A percentile compares a stretch with the other conserved stretches of the same genome.
These are phyloP conservation scores for Carterocephalus palaemon DNA, from an alignment of 2,888 invertebrate species.

Conservation along the genomic window DNA sequence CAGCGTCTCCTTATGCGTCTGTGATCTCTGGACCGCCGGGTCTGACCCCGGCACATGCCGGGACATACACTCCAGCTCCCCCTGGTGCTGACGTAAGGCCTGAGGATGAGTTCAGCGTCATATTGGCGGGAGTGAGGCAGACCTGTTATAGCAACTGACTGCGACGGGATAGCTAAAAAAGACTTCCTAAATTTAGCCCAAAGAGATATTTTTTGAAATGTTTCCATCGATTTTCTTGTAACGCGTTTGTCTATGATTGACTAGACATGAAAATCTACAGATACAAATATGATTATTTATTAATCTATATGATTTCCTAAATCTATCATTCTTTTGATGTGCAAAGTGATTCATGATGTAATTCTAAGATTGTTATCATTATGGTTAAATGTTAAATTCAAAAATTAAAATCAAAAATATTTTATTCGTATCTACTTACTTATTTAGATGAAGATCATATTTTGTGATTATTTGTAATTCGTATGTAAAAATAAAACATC, in stretches of 20 bases:
- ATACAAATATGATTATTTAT: slow-evolving; percentile 6
- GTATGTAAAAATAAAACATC: too few relatives aligned
- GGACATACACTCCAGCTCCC: slow-evolving; percentile 60
- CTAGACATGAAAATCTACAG: slow-evolving; percentile 15
- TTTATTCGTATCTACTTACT: too few relatives aligned
- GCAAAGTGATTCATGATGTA: too few relatives aligned
- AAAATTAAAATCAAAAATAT: too few relatives aligned
- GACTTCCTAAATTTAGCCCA: slow-evolving; percentile 50
- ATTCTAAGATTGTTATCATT: too few relatives aligned
- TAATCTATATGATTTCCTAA: too few relatives aligned
- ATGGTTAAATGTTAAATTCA: too few relatives aligned
- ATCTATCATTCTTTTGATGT: too few relatives aligned
- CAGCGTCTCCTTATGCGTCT: slow-evolving; percentile 78
- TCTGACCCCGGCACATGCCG: slow-evolving; percentile 58
- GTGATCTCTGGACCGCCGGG: slow-evolving; percentile 74
- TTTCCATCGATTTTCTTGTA: slow-evolving; percentile 9
- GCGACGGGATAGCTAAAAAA: slow-evolving; percentile 42
- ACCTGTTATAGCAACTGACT: slow-evolving; percentile 89
- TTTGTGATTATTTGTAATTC: too few relatives aligned
- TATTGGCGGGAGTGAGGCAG: slow-evolving; percentile 91
- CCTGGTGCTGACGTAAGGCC: slow-evolving; percentile 79
- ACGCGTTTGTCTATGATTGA: slow-evolving; percentile 1
- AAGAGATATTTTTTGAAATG: slow-evolving; percentile 36
- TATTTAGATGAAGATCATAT: too few relatives aligned
- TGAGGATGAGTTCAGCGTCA: slow-evolving; percentile 93